phyloP scores from a whole-genome alignment of 1,140 invertebrate species.

The Macrotrachela quadricornifera region DNA sequence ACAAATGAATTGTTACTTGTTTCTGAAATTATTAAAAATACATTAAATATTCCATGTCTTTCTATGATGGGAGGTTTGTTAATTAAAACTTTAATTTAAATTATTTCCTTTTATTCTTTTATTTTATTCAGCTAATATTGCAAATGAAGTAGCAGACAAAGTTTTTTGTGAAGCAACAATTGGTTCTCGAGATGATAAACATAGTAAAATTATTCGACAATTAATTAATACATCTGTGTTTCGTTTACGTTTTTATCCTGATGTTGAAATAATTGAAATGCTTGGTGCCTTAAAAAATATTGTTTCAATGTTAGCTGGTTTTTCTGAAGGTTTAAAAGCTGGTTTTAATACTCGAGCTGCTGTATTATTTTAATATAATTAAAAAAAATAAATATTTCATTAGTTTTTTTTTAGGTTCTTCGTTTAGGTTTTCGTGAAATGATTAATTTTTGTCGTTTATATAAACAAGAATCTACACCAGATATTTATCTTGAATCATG shows the following conservation, averaged over 20 bases:
- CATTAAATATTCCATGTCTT: conserved; percentile 64
- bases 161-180: conserved; percentile 98
- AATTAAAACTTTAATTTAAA: no score
- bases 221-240: no score
- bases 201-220: no score
- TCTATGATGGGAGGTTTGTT: conserved; percentile 62
- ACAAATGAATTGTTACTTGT: conserved; percentile 48
- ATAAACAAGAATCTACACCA: conserved; percentile 27
- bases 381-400: no score
- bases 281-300: conserved; percentile 98
- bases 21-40: conserved; percentile 66
- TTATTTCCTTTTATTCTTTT: no score
- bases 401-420: conserved; percentile 60
- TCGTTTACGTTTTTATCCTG: no score
- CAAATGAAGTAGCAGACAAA: conserved; percentile 74
- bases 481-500: conserved; percentile 95
- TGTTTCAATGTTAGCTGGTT: conserved; percentile 87
- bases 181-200: background rate
- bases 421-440: conserved; percentile 75
- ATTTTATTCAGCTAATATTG: conserved; percentile 53
- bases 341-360: conserved; percentile 98
- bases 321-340: conserved; percentile 71
- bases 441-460: conserved; percentile 24
- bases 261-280: conserved; percentile 75
- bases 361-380: no score